Conservation (phyloP, 1,140 invertebrate species). For the Caerostris extrusa region DNA sequence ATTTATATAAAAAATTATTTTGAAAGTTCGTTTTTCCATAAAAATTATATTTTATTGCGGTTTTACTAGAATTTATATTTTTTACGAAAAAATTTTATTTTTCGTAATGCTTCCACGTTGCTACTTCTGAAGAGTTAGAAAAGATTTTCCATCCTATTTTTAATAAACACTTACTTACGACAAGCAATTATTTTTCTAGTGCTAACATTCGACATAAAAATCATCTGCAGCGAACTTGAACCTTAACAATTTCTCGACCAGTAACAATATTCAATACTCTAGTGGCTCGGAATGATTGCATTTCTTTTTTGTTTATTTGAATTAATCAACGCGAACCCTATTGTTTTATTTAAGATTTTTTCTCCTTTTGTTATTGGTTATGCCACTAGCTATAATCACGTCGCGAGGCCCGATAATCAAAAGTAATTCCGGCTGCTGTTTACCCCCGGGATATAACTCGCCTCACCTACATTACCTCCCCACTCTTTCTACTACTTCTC, state of each 20-base stretch:
- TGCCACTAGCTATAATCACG: background rate
- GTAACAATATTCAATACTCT: background rate
- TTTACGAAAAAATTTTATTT: too few species aligned
- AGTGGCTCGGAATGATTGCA: background rate
- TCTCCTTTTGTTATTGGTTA: background rate
- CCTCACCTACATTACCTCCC: background rate
- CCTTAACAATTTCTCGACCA: background rate
- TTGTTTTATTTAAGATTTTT: background rate
- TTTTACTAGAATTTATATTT: too few species aligned
- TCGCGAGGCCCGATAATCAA: background rate
- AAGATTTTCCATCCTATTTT: too few species aligned
- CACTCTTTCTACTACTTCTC: background rate
- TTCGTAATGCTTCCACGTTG: too few species aligned
- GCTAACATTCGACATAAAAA: too few species aligned
- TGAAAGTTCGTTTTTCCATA: too few species aligned
- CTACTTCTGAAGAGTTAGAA: too few species aligned
- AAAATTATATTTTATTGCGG: too few species aligned
- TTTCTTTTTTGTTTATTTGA: slow-evolving; percentile 15
- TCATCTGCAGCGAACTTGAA: background rate
- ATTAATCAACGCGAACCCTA: background rate
- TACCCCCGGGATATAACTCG: background rate
- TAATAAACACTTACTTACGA: too few species aligned
- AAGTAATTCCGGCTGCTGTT: slow-evolving; percentile 19
- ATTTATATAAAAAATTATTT: too few species aligned
- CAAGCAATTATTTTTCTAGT: too few species aligned